phyloP scores from a whole-genome alignment of 2,888 invertebrate species.

The Petrolisthes cinctipes region DNA sequence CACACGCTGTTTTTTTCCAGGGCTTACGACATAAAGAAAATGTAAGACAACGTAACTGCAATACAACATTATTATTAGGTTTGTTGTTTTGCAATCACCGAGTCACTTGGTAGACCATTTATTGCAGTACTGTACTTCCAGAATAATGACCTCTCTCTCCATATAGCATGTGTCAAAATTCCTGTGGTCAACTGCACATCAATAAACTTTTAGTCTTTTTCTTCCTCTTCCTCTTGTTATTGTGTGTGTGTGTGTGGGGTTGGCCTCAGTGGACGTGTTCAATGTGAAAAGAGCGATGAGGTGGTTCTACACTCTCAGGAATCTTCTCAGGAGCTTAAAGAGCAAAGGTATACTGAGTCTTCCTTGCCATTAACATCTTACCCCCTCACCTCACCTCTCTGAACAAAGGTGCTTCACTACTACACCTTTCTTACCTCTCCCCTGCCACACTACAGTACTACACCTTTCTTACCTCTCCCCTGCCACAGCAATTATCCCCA shows the following conservation, averaged over 20 bases:
- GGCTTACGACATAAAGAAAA: too few species aligned
- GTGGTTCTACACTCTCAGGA: conserved; percentile 38
- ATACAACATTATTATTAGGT: too few species aligned
- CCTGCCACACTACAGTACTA: not conserved
- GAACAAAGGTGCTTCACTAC: not conserved
- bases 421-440: too few species aligned
- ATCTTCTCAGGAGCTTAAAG: conserved; percentile 33
- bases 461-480: conserved; percentile 6
- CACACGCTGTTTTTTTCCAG: too few species aligned
- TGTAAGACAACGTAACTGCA: too few species aligned
- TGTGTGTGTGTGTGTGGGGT: conserved; percentile 7
- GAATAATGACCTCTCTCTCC: too few species aligned
- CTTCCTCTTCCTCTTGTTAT: not conserved
- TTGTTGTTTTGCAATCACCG: too few species aligned
- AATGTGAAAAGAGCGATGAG: conserved; percentile 43
- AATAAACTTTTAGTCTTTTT: not conserved
- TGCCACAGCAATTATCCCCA: too few species aligned
- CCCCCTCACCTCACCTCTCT: not conserved
- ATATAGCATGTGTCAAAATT: too few species aligned
- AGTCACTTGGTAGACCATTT: too few species aligned
- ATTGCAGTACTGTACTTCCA: too few species aligned
- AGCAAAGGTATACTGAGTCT: conserved; percentile 23
- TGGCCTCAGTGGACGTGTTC: conserved; percentile 45
- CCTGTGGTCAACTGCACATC: not conserved
- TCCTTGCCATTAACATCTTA: not conserved